phyloP scores from a whole-genome alignment of 2,888 invertebrate species.

The Dolichopus griseipennis region DNA sequence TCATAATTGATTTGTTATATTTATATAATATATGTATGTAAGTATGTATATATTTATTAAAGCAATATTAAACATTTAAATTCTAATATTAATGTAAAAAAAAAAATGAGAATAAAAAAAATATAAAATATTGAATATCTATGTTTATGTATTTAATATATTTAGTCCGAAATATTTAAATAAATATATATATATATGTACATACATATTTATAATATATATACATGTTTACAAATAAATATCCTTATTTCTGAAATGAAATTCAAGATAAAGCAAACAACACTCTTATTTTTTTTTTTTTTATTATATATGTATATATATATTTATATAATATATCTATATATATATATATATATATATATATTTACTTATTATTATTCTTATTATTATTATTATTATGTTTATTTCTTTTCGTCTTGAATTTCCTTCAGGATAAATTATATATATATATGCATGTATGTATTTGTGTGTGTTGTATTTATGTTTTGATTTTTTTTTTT shows the following conservation, averaged over 20 bases:
- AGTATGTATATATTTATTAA: no score
- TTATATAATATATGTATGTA: no score
- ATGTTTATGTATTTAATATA: no score
- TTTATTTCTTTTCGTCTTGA: constrained; percentile 1
- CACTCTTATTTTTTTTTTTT: not conserved
- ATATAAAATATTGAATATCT: no score
- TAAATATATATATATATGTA: not conserved
- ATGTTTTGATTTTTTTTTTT: no score
- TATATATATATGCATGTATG: not conserved
- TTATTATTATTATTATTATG: not conserved
- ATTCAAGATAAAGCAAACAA: not conserved
- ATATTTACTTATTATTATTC: not conserved
- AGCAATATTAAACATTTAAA: no score
- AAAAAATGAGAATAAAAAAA: no score
- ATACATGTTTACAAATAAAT: not conserved
- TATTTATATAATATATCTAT: not conserved
- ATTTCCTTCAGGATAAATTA: constrained; percentile 5
- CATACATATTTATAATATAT: not conserved
- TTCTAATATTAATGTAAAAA: no score
- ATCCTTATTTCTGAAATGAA: not conserved
- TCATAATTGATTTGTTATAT: no score
- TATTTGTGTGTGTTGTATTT: no score
- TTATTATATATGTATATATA: no score
- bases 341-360: not conserved
- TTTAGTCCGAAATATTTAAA: no score